phyloP scores from a whole-genome alignment of 2,888 invertebrate genomes.

The Rhingia campestris region DNA sequence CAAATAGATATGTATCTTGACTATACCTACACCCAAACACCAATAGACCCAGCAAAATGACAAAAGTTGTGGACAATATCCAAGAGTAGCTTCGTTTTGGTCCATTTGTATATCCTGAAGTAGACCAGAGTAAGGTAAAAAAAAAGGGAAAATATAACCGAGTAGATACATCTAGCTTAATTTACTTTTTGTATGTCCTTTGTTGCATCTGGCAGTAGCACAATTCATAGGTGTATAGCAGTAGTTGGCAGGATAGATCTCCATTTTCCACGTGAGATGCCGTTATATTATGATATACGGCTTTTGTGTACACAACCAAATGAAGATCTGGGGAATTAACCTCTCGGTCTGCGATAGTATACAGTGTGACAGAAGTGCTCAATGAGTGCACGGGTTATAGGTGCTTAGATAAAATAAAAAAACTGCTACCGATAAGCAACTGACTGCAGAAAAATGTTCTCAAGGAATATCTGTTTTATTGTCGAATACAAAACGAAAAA shows the following conservation, averaged over 20 bases:
- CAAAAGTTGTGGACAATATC: constrained; percentile 51
- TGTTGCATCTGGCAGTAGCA: constrained; percentile 50
- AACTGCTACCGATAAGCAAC: neutral
- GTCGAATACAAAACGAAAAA: too few species aligned
- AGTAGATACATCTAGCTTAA: constrained; percentile 32
- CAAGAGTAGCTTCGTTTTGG: constrained; percentile 17
- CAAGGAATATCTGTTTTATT: too few species aligned
- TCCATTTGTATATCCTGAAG: constrained; percentile 31
- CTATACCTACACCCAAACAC: neutral
- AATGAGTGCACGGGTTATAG: constrained; percentile 45
- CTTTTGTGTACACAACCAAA: neutral
- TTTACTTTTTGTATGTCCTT: constrained; percentile 54
- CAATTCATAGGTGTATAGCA: constrained; percentile 26
- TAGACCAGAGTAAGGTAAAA: neutral
- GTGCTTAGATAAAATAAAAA: neutral
- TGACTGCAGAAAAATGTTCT: neutral
- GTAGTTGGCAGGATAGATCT: constrained; percentile 60
- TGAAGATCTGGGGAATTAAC: constrained; percentile 43
- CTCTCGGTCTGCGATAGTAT: constrained; percentile 18
- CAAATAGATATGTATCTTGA: constrained; percentile 35
- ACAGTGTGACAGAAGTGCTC: constrained; percentile 26
- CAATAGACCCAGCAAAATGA: constrained; percentile 3
- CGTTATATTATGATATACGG: constrained; percentile 61
- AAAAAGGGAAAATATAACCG: neutral
- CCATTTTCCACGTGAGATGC: constrained; percentile 55